Base-by-base conservation (phyloP, 2,797 vertebrate genomes). In the Cygnus olor region DNA sequence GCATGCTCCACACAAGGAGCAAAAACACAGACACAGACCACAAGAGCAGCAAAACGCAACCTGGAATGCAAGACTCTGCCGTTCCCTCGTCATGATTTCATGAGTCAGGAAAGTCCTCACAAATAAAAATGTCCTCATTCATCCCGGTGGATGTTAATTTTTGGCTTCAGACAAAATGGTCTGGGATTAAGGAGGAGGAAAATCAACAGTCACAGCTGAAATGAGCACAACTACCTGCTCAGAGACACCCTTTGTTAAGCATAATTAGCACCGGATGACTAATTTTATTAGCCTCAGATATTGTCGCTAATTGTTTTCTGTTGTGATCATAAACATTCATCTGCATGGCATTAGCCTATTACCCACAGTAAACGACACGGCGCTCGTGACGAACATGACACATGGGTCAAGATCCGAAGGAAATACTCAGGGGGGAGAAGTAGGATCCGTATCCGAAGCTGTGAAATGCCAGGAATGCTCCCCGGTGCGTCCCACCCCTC, bases 1-100 rank as follows among this genome's bases (percentile, higher is more conserved):
- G 65, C 42, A 54, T 36, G 45, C 88, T 45, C 82, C 49, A 61
- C 79, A 30, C 3, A 1, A 68, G 64, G 80, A 91, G 63, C 28
- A 13, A 2, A 0, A 69, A 36, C 47, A 38, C 0, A 0, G 69
- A 69, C 1, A 56, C 0, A 0, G 3, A 34, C 34, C 51, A 38
- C 73, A 79, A 36, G 78, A 57, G 2, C 11, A 16, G 30, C 36
- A 45, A 25, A 76, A 63, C 69, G 40, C 24, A 63, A 38, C 44
- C 56, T n/a, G 64, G 74, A 77, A 60, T 44, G 25, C 14, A 34
- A 77, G 71, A 18, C 27, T 16, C 71, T 94, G 80, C 19, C 86
- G 42, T 40, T 73, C 65, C 24, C 80, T 57, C 11, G 19, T 36
- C 22, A 3, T 51, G 38, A 83, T 36, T 85, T 42, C 68, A 20